Base-by-base conservation (phyloP, 2,113 vertebrate genomes). In the Pelecanoides urinatrix region DNA sequence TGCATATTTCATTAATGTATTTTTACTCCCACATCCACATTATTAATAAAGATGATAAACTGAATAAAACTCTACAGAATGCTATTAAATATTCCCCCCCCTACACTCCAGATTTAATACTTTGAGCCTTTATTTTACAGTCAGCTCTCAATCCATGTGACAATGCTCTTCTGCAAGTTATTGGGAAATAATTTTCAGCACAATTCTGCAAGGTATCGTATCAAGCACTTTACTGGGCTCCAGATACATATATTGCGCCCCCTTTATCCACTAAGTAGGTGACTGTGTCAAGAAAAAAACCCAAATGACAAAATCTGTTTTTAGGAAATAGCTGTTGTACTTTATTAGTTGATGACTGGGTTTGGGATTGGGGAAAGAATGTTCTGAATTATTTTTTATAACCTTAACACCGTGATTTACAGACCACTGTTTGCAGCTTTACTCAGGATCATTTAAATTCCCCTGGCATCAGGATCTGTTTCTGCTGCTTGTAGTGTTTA, bases 1-100 rank as follows among this genome's bases (percentile, higher is more conserved):
- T 95, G 87, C 91, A 88, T 92, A 95, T 96, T 96, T 97, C 93
- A 95, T 97, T 97, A 96, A 87, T 1, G 8, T 95, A 92, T 90
- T 97, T 96, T 97, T 96, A 96, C 87, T 96, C 85, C 87, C 67
- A 91, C 71, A 72, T 72, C 76, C 74, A 3, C 55, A 68, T 93
- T 97, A 96, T 95, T 97, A 97, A 97, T 97, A 95, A 96, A 97
- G 92, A 97, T 2, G 4, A 95, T 96, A 92, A 96, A 95, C 70
- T 77, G 88, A 90, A 95, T 87, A 49, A 89, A 94, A 94, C 68
- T 96, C 78, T 74, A 72, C 76, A 87, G 67, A 95, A 95, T 62
- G 71, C 63, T 92, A 80, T 91, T 92, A 95, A 96, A 91, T 55
- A 96, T 96, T 97, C 45, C 62, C 18, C 44, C 47, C 47, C 40